Conservation (phyloP, 2,888 invertebrate species). For the Thecophora atra region DNA sequence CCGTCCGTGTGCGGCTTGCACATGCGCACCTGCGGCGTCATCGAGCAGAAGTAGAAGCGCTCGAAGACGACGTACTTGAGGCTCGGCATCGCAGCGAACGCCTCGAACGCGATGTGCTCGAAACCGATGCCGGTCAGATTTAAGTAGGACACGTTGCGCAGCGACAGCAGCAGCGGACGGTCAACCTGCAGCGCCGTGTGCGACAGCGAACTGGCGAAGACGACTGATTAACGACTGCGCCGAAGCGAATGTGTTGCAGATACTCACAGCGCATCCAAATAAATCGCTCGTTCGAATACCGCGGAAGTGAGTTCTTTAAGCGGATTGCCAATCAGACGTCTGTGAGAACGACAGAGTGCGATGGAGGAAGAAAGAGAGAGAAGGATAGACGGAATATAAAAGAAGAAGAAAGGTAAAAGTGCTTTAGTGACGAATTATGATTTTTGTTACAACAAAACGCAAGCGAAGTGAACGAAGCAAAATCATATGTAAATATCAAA, state of each 20-base stretch:
- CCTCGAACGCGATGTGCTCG: conserved; percentile 68
- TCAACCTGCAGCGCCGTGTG: conserved; percentile 61
- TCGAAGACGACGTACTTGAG: conserved; percentile 71
- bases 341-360: conserved; percentile 48
- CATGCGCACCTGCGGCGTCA: conserved; percentile 69
- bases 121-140: conserved; percentile 68
- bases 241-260: neutral
- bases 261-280: conserved; percentile 69
- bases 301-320: conserved; percentile 64
- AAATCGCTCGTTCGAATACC: conserved; percentile 63
- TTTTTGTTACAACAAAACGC: neutral
- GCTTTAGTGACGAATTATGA: neutral
- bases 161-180: conserved; percentile 50
- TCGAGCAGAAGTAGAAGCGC: conserved; percentile 73
- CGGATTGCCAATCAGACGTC: conserved; percentile 68
- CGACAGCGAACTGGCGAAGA: conserved; percentile 62
- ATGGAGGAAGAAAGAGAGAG: neutral
- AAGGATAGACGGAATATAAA: neutral
- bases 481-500: too few relatives aligned
- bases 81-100: conserved; percentile 66
- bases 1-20: conserved; percentile 74
- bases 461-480: neutral
- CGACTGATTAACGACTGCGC: neutral
- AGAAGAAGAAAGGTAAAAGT: neutral
- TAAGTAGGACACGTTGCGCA: conserved; percentile 61